These are phyloP conservation scores for Dioctria rufipes DNA, from an alignment of 2,888 invertebrate species.

Conservation along the genomic window DNA sequence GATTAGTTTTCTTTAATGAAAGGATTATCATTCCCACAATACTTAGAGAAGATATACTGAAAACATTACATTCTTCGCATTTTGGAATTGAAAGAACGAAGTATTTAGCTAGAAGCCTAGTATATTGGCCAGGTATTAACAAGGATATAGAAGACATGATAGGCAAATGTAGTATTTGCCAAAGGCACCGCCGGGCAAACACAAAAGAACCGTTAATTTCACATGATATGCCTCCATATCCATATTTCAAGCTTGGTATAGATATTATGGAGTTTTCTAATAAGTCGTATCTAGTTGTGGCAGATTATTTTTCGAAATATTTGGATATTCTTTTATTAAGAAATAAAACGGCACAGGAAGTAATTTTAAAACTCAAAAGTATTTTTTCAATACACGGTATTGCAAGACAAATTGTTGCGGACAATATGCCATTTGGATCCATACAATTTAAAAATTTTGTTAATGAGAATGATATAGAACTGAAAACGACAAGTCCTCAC, in stretches of 20 bases:
- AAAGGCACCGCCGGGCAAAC: slow-evolving; percentile 17
- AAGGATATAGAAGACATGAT: slow-evolving; percentile 43
- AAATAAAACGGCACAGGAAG: not conserved
- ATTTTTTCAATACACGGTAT: no score
- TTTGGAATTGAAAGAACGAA: slow-evolving; percentile 51
- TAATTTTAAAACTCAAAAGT: not conserved
- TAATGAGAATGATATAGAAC: no score
- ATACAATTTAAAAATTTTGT: no score
- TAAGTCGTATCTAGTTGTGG: slow-evolving; percentile 59
- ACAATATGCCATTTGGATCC: no score
- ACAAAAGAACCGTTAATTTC: slow-evolving; percentile 7
- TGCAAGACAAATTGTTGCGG: no score
- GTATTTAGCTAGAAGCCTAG: slow-evolving; percentile 6
- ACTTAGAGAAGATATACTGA: not conserved
- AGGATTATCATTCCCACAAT: slow-evolving; percentile 9
- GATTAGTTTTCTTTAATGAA: slow-evolving; percentile 3
- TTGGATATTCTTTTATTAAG: slow-evolving; percentile 53
- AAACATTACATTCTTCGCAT: slow-evolving; percentile 26
- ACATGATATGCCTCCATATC: slow-evolving; percentile 23
- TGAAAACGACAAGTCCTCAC: no score
- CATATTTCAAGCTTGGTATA: slow-evolving; percentile 60
- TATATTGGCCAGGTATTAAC: slow-evolving; percentile 46
- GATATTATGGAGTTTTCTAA: slow-evolving; percentile 60
- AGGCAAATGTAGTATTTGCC: slow-evolving; percentile 40
- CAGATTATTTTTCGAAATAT: slow-evolving; percentile 60